phyloP scores from a whole-genome alignment of 2,797 vertebrate genomes.

The Malurus leucopterus region DNA sequence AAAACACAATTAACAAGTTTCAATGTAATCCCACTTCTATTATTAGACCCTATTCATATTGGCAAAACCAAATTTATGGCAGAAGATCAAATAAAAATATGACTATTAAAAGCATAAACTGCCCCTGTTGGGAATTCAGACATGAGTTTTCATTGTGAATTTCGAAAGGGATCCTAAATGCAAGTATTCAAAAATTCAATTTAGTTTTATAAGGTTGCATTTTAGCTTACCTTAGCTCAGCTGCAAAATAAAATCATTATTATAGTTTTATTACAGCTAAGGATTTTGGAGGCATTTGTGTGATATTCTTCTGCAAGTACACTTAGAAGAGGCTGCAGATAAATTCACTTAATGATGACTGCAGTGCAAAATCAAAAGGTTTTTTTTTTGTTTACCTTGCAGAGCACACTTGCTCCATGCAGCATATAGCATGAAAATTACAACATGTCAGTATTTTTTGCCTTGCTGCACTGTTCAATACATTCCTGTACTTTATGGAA shows the following conservation, averaged over 20 bases:
- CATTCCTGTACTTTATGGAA: not conserved
- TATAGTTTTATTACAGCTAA: constrained; percentile 28
- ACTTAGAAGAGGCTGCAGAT: constrained; percentile 1
- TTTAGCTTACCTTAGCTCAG: not conserved
- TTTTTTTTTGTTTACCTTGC: constrained; percentile 33
- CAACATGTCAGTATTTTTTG: not conserved
- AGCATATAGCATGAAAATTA: not conserved
- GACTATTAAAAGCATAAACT: not conserved
- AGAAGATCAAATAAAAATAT: not conserved
- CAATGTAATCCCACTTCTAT: not conserved
- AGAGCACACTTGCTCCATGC: not conserved
- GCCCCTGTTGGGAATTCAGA: not conserved
- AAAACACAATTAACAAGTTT: not conserved
- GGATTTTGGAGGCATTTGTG: not conserved
- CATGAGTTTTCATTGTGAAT: not conserved
- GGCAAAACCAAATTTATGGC: not conserved
- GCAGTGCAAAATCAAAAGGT: not conserved
- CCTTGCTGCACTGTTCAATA: not conserved
- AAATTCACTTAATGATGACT: constrained; percentile 46
- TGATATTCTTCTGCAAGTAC: constrained; percentile 13
- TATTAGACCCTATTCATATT: not conserved
- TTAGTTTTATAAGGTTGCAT: not conserved
- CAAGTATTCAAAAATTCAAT: constrained; percentile 11
- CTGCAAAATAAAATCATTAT: not conserved
- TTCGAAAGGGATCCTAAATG: not conserved